A percentile compares a stretch with the other conserved stretches of the same genome.
phyloP scores from a whole-genome alignment of 1,140 invertebrate species.

The Drosophila pseudoobscura region DNA sequence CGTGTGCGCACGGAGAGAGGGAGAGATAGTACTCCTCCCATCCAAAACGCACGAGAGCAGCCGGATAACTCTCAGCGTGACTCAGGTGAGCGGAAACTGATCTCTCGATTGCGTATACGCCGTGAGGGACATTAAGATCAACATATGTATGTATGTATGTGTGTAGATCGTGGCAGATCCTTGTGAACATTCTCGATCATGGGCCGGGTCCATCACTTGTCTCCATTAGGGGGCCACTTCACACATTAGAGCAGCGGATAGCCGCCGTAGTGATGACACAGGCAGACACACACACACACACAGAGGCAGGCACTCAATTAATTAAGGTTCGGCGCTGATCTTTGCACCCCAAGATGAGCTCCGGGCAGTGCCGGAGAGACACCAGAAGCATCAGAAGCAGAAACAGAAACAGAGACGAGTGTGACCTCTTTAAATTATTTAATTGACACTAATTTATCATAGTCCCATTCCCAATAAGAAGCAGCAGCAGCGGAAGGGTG shows the following conservation, averaged over 20 bases:
- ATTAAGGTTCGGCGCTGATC: conserved; percentile 78
- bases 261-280: too few relatives aligned
- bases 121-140: background rate
- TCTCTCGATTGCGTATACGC: conserved; percentile 1
- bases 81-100: background rate
- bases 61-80: conserved; percentile 6
- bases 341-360: conserved; percentile 65
- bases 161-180: background rate
- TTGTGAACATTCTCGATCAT: too few relatives aligned
- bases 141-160: too few relatives aligned
- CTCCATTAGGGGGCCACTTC: conserved; percentile 36
- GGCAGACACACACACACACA: conserved; percentile 5
- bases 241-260: conserved; percentile 18
- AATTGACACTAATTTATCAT: conserved; percentile 83
- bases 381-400: background rate
- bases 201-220: conserved; percentile 25
- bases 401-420: conserved; percentile 17
- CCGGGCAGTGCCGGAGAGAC: background rate
- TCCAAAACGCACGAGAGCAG: background rate
- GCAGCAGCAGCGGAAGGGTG: conserved; percentile 19
- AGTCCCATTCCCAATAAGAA: conserved; percentile 29
- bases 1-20: background rate
- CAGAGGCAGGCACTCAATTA: conserved; percentile 66
- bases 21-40: conserved; percentile 7
- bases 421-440: conserved; percentile 83